Percentiles rank a stretch among this genome's conserved stretches.
phyloP scores from a whole-genome alignment of 2,797 vertebrate species.

The Sebastes reedi region DNA sequence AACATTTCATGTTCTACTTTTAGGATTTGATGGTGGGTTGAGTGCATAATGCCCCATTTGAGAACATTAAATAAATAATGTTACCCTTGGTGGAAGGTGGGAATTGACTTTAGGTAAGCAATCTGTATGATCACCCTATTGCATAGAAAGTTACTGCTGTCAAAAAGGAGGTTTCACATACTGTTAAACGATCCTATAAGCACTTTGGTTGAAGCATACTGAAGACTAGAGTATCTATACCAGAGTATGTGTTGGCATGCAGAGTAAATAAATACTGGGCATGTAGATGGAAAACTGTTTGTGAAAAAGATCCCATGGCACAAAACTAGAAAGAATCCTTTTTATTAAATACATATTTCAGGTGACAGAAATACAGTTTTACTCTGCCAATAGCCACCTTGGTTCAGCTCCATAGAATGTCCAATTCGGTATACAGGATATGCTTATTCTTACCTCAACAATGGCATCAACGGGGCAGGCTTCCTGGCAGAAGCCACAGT shows the following conservation, averaged over 20 bases:
- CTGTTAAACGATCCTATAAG: neutral
- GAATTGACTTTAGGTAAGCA: neutral
- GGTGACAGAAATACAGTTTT: neutral
- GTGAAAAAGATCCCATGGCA: neutral
- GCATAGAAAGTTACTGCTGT: neutral
- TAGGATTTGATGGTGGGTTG: neutral
- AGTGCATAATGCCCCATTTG: neutral
- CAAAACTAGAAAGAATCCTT: neutral
- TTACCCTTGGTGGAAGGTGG: neutral
- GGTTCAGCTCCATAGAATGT: neutral
- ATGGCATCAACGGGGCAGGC: constrained; percentile 95
- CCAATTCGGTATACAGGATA: neutral
- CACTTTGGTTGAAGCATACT: neutral
- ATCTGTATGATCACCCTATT: neutral
- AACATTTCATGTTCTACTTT: neutral
- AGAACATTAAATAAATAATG: neutral
- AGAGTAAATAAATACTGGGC: neutral
- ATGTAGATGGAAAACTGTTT: neutral
- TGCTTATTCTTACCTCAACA: constrained; percentile 84
- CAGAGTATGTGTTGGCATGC: neutral
- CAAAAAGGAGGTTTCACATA: neutral
- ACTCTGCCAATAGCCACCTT: neutral
- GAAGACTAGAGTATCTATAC: neutral
- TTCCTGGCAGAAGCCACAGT: constrained; percentile 95
- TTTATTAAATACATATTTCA: neutral